phyloP scores from a whole-genome alignment of 2,888 invertebrate genomes.

The Pachydiplax longipennis region DNA sequence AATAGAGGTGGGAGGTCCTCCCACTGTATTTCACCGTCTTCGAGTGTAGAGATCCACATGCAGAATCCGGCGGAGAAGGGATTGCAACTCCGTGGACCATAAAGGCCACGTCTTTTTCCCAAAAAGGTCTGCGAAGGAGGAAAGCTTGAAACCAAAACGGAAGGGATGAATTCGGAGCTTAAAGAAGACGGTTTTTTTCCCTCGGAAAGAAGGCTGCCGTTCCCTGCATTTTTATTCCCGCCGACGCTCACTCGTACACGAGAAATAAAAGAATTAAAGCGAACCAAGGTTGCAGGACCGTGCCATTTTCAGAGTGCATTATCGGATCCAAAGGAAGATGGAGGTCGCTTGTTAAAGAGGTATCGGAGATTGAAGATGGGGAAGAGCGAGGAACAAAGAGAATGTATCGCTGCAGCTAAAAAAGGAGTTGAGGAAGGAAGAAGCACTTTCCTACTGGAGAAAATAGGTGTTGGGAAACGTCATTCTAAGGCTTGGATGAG shows the following conservation, averaged over 20 bases:
- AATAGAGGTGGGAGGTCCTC: background rate
- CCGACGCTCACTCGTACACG: background rate
- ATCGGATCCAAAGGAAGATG: background rate
- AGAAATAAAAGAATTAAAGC: background rate
- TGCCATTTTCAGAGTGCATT: slow-evolving; percentile 13
- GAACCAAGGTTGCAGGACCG: background rate
- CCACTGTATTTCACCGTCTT: background rate
- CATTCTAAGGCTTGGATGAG: background rate
- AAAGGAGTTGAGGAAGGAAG: too few relatives aligned
- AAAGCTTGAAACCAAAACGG: background rate
- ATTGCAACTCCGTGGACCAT: background rate
- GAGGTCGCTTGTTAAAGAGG: background rate
- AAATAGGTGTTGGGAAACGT: background rate
- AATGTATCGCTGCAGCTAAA: too few relatives aligned
- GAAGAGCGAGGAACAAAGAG: background rate
- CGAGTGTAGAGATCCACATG: background rate
- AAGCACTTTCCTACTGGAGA: background rate
- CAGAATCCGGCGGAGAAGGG: background rate
- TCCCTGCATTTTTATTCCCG: background rate
- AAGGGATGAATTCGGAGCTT: background rate
- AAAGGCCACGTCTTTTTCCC: background rate
- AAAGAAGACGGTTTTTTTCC: background rate
- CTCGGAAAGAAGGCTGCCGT: background rate
- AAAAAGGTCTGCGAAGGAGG: background rate
- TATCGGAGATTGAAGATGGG: background rate